These are phyloP conservation scores for Oncorhynchus mykiss DNA, from an alignment of 2,113 vertebrate genomes.

Conservation along the genomic window DNA sequence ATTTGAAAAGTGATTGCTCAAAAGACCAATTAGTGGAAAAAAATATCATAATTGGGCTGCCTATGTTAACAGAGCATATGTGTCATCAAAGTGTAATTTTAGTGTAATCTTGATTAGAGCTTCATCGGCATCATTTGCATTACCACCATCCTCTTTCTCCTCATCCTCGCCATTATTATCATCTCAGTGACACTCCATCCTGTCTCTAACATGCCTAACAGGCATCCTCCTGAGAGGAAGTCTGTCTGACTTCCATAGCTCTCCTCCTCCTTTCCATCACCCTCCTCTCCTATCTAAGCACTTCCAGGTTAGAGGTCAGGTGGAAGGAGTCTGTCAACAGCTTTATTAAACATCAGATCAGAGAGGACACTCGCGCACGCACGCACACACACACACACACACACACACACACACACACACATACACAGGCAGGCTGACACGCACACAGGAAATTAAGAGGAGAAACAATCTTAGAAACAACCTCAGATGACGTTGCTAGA, in stretches of 20 bases:
- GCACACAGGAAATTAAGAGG: background rate
- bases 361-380: background rate
- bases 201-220: no score
- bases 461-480: background rate
- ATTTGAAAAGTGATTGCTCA: no score
- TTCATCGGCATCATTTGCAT: background rate
- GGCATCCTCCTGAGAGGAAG: no score
- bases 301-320: background rate
- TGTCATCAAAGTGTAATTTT: background rate
- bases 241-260: no score
- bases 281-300: background rate
- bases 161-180: no score
- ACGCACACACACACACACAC: background rate
- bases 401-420: background rate
- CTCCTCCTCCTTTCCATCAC: no score
- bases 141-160: background rate
- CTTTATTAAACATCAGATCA: background rate
- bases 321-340: background rate
- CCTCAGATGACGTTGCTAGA: background rate
- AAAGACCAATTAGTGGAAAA: no score
- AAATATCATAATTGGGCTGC: no score
- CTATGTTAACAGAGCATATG: no score
- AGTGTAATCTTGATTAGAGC: background rate
- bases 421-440: no score
- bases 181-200: no score